These are phyloP conservation scores for Dendroctonus valens DNA, from an alignment of 1,140 invertebrate genomes.

Conservation along the genomic window DNA sequence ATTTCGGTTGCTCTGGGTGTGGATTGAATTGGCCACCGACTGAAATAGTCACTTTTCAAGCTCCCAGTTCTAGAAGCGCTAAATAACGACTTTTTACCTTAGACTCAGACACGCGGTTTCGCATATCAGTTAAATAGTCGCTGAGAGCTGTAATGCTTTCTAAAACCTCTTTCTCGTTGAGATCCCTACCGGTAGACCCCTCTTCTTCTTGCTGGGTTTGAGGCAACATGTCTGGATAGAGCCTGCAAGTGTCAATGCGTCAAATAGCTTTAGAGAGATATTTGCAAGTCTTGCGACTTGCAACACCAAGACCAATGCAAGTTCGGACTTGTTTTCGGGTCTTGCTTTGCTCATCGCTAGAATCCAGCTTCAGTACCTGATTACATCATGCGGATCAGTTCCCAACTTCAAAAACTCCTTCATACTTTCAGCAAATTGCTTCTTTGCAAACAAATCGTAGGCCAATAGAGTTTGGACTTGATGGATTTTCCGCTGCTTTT, in stretches of 20 bases:
- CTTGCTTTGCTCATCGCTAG: background rate
- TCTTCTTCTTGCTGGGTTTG: constrained; percentile 58
- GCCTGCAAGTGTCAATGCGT: background rate
- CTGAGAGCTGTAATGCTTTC: constrained; percentile 86
- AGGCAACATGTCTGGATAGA: constrained; percentile 79
- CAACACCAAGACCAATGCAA: no score
- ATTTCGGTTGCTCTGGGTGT: constrained; percentile 48
- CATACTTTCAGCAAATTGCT: constrained; percentile 87
- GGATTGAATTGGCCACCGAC: constrained; percentile 40
- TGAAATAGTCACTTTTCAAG: constrained; percentile 4
- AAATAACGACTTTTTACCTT: constrained; percentile 29
- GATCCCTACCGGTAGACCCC: constrained; percentile 56
- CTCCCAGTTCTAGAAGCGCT: background rate
- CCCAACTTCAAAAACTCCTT: constrained; percentile 83
- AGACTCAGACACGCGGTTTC: constrained; percentile 43
- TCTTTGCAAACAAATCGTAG: constrained; percentile 85
- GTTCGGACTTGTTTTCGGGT: no score
- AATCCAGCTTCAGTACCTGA: constrained; percentile 54
- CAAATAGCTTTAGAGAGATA: background rate
- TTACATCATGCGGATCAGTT: constrained; percentile 93
- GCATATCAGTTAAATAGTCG: constrained; percentile 81
- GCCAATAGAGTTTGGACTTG: constrained; percentile 90
- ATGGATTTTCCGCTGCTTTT: constrained; percentile 77
- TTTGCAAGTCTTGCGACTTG: no score
- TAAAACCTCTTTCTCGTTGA: constrained; percentile 84